These are phyloP conservation scores for Ichneumon xanthorius DNA, from an alignment of 2,888 invertebrate species.

Conservation along the genomic window DNA sequence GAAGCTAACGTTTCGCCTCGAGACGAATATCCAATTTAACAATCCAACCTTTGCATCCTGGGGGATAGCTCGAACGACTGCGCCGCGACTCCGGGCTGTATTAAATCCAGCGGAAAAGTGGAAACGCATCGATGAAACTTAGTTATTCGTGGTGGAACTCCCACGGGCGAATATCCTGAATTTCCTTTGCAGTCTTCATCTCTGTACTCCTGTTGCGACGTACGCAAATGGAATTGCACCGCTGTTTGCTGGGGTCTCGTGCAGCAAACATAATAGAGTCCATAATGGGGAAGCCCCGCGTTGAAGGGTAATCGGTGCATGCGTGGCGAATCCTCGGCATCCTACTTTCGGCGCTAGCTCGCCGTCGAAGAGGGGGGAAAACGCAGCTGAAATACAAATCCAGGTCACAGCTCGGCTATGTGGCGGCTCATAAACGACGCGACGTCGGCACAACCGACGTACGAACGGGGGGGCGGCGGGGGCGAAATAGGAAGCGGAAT, in stretches of 20 bases:
- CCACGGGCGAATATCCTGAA: constrained; percentile 34
- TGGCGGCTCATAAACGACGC: not conserved
- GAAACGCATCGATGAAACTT: constrained; percentile 71
- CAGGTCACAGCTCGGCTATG: not conserved
- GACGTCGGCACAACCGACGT: not conserved
- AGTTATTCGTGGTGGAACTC: constrained; percentile 69
- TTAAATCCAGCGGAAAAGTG: constrained; percentile 67
- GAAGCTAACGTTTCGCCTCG: constrained; percentile 36
- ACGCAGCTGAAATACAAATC: not conserved
- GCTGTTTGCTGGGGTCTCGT: constrained; percentile 66
- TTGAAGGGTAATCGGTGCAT: not conserved
- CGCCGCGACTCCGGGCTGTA: constrained; percentile 31
- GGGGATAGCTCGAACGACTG: constrained; percentile 1
- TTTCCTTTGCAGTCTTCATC: constrained; percentile 63
- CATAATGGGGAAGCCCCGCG: not conserved
- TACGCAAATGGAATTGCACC: constrained; percentile 71
- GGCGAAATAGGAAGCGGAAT: not conserved
- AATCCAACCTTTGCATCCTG: constrained; percentile 39
- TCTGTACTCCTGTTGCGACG: constrained; percentile 38
- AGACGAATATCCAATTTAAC: constrained; percentile 62
- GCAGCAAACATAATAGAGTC: constrained; percentile 21
- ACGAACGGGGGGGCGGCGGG: not conserved
- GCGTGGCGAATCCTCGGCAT: not conserved
- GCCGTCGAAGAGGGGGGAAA: not conserved
- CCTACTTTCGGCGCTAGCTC: not conserved